These are phyloP conservation scores for Pachyramphus minor DNA, from an alignment of 2,113 vertebrate species.

Conservation along the genomic window DNA sequence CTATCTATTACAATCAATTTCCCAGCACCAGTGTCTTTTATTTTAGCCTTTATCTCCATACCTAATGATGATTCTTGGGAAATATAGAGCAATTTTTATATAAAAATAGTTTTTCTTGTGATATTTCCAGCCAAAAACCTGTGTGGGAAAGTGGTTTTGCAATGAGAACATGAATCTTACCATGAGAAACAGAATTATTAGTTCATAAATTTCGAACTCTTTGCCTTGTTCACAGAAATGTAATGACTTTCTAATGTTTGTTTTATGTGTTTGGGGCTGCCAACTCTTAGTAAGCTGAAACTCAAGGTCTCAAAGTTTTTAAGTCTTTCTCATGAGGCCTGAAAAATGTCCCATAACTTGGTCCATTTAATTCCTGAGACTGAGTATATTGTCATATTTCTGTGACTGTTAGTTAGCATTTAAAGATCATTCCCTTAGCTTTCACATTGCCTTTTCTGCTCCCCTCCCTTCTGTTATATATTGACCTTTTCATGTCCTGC, in stretches of 20 bases:
- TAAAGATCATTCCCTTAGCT: not conserved
- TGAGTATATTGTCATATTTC: not conserved
- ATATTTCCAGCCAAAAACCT: not conserved
- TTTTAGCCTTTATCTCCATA: not conserved
- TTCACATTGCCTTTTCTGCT: not conserved
- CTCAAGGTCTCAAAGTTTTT: not conserved
- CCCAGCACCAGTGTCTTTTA: not conserved
- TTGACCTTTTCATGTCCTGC: not conserved
- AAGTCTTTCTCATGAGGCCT: not conserved
- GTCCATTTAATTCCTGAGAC: not conserved
- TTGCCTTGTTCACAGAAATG: not conserved
- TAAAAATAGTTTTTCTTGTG: not conserved
- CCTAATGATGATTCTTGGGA: not conserved
- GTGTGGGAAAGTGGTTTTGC: not conserved
- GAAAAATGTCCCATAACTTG: not conserved
- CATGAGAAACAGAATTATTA: not conserved
- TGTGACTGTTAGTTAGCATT: not conserved
- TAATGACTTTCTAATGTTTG: not conserved
- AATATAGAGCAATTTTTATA: not conserved
- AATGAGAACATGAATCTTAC: not conserved
- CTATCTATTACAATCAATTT: not conserved
- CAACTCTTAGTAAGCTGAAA: not conserved
- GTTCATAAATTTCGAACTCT: not conserved
- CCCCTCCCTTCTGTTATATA: not conserved
- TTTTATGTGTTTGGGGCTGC: not conserved